Evolutionary conservation across 2,888 invertebrate genomes (phyloP).

Genomic region (Podabrus alpinus): DNA sequence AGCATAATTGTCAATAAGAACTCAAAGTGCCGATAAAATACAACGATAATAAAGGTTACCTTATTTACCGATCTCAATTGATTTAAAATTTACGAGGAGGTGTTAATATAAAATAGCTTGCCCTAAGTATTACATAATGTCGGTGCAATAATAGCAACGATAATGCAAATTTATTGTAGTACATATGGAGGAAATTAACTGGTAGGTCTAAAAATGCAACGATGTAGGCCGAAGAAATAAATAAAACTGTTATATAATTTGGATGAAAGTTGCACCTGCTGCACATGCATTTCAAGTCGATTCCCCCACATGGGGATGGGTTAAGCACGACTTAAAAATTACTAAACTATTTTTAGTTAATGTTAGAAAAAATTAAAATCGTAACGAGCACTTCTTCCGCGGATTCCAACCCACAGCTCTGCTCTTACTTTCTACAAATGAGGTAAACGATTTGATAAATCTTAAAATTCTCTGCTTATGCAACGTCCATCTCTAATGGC

Average conservation of each 20-base stretch:
- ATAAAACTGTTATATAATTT: conserved; percentile 18
- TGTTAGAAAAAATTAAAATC: neutral
- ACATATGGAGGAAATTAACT: conserved; percentile 10
- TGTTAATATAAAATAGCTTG: conserved; percentile 14
- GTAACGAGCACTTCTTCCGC: neutral
- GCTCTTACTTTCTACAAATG: neutral
- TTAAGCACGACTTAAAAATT: neutral
- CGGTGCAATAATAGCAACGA: conserved; percentile 16
- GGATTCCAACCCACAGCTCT: neutral
- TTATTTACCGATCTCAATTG: conserved; percentile 5
- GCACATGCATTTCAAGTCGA: conserved; percentile 19
- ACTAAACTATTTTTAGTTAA: neutral
- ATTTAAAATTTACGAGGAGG: conserved; percentile 12
- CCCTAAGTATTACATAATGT: conserved; percentile 16
- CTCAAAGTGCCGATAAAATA: neutral
- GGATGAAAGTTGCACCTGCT: conserved; percentile 26
- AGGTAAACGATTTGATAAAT: neutral
- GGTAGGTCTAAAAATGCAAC: conserved; percentile 18
- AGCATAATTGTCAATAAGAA: neutral
- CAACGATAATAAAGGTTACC: conserved; percentile 15
- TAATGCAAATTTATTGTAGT: conserved; percentile 23
- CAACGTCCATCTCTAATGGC: conserved; percentile 10
- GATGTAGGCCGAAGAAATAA: conserved; percentile 13
- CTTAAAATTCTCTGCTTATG: neutral
- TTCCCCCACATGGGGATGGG: neutral